Evolutionary conservation across 2,113 vertebrate genomes (phyloP).

Genomic region (Pseudorectes ferrugineus): DNA sequence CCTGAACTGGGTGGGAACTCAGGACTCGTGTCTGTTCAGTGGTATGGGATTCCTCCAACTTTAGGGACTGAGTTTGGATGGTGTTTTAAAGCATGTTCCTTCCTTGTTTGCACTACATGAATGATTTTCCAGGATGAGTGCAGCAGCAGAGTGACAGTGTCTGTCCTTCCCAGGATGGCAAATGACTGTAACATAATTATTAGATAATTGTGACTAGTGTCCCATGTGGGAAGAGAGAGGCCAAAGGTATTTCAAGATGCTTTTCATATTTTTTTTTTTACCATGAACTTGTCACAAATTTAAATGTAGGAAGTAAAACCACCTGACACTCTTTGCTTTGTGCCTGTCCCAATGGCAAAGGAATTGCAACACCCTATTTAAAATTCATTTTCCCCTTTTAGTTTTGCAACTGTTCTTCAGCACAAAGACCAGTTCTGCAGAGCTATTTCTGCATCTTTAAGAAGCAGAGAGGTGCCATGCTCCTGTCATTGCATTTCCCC

Average conservation of each 20-base stretch:
- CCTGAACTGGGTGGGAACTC: neutral
- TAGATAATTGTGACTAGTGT: neutral
- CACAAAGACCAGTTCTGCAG: neutral
- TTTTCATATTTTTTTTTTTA: neutral
- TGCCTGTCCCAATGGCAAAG: neutral
- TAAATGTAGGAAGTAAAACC: neutral
- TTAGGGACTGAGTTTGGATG: neutral
- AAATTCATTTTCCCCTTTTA: neutral
- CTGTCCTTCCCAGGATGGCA: neutral
- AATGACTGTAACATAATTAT: neutral
- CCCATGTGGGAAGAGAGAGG: neutral
- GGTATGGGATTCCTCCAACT: neutral
- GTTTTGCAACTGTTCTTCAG: neutral
- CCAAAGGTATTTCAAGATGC: neutral
- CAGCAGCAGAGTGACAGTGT: neutral
- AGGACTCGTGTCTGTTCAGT: neutral
- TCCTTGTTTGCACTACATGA: neutral
- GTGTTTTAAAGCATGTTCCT: neutral
- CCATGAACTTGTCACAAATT: neutral
- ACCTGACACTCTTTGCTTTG: neutral
- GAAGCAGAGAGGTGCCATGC: neutral
- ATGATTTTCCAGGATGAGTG: neutral
- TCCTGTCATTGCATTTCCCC: neutral
- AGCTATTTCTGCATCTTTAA: neutral
- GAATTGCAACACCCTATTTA: neutral